phyloP scores from a whole-genome alignment of 1,140 invertebrate genomes.

The Temnothorax longispinosus region DNA sequence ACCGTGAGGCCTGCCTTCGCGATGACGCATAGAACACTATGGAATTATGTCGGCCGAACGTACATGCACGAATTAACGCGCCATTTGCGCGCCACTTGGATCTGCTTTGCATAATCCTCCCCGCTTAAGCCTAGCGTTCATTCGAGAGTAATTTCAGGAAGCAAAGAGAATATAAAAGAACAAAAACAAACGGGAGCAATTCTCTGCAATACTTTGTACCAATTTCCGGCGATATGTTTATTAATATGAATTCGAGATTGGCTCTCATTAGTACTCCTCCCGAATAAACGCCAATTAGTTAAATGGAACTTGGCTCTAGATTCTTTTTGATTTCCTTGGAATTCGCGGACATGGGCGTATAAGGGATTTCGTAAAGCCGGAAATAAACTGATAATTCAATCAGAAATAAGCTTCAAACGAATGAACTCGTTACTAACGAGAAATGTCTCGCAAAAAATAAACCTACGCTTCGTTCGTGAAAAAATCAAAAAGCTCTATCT shows the following conservation, averaged over 20 bases:
- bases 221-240: background rate
- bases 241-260: background rate
- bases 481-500: background rate
- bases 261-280: background rate
- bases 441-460: background rate
- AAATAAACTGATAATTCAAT: background rate
- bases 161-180: background rate
- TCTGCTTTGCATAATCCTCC: slow-evolving; percentile 29
- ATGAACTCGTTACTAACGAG: background rate
- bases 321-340: background rate
- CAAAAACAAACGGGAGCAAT: background rate
- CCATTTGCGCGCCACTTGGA: slow-evolving; percentile 23
- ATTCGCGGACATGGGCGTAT: background rate
- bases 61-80: slow-evolving; percentile 27
- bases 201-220: background rate
- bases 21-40: background rate
- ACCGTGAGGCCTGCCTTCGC: background rate
- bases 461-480: background rate
- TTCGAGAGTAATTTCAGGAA: background rate
- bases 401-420: background rate
- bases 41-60: background rate
- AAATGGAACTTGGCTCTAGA: background rate
- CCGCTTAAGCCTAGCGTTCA: background rate
- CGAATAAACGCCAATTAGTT: background rate
- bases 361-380: background rate